Percentiles rank a stretch among this genome's conserved stretches.
phyloP scores from a whole-genome alignment of 1,140 invertebrate species.

The Cephus cinctus region DNA sequence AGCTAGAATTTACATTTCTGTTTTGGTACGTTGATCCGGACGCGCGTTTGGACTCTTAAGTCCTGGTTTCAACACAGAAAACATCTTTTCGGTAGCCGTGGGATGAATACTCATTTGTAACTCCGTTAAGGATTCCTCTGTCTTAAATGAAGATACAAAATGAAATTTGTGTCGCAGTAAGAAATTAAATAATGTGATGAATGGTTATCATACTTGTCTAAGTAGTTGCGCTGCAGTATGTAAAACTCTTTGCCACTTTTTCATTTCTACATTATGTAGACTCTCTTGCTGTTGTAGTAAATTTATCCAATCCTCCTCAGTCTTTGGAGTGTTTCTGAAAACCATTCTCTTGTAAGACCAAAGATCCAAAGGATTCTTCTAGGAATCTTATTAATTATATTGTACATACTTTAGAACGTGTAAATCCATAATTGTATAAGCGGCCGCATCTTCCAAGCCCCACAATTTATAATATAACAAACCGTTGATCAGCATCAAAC shows the following conservation, averaged over 20 bases:
- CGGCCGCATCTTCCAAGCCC: conserved; percentile 62
- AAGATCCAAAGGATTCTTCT: no score
- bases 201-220: conserved; percentile 55
- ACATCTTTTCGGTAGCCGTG: conserved; percentile 55
- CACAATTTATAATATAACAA: conserved; percentile 78
- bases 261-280: conserved; percentile 72
- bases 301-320: conserved; percentile 74
- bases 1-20: conserved; percentile 47
- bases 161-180: conserved; percentile 13
- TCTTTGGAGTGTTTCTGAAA: conserved; percentile 61
- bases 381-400: no score
- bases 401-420: conserved; percentile 59
- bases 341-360: no score
- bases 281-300: conserved; percentile 74
- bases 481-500: conserved; percentile 74
- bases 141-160: conserved; percentile 48
- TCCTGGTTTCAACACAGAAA: conserved; percentile 51
- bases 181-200: background rate
- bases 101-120: conserved; percentile 67
- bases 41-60: conserved; percentile 40
- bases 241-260: conserved; percentile 75
- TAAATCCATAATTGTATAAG: conserved; percentile 59
- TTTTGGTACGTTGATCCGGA: conserved; percentile 35
- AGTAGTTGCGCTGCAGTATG: conserved; percentile 63
- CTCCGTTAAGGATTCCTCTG: conserved; percentile 66